Conservation (phyloP, 1,140 invertebrate genomes). For the Pomacea maculata region DNA sequence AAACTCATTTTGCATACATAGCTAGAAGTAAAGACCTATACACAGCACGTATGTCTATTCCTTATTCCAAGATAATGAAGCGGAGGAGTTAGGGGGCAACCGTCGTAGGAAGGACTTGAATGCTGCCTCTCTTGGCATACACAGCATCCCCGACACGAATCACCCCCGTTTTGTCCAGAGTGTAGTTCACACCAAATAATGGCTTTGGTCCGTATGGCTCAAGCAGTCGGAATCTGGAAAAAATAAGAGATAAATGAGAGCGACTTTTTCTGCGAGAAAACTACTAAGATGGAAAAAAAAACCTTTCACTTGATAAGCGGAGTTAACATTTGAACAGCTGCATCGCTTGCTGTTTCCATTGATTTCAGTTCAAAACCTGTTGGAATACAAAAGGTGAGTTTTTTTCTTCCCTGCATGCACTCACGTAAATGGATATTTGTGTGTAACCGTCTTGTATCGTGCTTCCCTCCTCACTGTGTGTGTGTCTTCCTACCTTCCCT, state of each 20-base stretch:
- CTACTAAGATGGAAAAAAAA: too few species aligned
- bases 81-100: background rate
- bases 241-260: background rate
- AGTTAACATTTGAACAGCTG: too few species aligned
- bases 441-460: too few species aligned
- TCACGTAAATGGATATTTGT: too few species aligned
- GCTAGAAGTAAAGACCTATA: background rate
- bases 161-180: constrained; percentile 32
- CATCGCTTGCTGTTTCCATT: too few species aligned
- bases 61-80: background rate
- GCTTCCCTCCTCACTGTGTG: too few species aligned
- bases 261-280: too few species aligned
- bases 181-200: constrained; percentile 41
- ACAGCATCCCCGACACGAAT: constrained; percentile 47
- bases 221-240: constrained; percentile 32
- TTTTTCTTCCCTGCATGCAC: too few species aligned
- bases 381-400: too few species aligned
- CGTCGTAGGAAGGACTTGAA: background rate
- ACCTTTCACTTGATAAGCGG: too few species aligned
- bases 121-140: constrained; percentile 29
- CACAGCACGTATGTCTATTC: background rate
- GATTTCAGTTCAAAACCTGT: too few species aligned
- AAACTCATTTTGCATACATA: background rate
- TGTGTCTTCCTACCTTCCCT: too few species aligned
- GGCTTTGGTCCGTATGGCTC: constrained; percentile 41